Conservation (phyloP, 2,888 invertebrate genomes). For the Petrolisthes manimaculis region DNA sequence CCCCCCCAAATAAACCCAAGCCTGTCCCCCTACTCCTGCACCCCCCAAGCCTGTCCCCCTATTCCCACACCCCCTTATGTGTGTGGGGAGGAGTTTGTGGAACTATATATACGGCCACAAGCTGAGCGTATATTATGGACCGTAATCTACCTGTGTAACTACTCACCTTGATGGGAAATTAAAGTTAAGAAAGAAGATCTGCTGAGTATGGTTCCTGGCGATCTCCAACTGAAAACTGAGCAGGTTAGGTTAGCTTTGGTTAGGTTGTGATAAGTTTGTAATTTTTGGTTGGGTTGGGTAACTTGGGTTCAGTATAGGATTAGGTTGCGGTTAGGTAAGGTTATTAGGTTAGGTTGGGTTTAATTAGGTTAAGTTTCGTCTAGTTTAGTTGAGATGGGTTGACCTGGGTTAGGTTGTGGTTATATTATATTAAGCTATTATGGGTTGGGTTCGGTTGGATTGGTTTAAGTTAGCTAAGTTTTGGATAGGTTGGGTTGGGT, state of each 20-base stretch:
- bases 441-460: too few species aligned
- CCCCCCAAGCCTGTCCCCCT: too few species aligned
- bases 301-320: not conserved
- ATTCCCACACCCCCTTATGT: too few species aligned
- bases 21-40: too few species aligned
- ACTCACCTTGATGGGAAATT: slow-evolving; percentile 27
- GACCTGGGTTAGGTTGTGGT: not conserved
- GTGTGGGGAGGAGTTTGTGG: too few species aligned
- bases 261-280: not conserved
- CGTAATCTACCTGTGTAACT: too few species aligned
- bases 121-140: too few species aligned
- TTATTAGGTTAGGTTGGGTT: not conserved
- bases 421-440: too few species aligned
- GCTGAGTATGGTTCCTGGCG: not conserved
- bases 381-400: not conserved
- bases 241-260: not conserved
- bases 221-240: slow-evolving; percentile 38
- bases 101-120: not conserved
- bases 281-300: not conserved
- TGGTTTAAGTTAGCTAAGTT: too few species aligned
- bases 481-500: too few species aligned
- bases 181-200: slow-evolving; percentile 21
- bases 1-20: too few species aligned
- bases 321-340: too few species aligned
- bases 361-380: not conserved